Conservation (phyloP, 2,888 invertebrate genomes). For the Automeris io region DNA sequence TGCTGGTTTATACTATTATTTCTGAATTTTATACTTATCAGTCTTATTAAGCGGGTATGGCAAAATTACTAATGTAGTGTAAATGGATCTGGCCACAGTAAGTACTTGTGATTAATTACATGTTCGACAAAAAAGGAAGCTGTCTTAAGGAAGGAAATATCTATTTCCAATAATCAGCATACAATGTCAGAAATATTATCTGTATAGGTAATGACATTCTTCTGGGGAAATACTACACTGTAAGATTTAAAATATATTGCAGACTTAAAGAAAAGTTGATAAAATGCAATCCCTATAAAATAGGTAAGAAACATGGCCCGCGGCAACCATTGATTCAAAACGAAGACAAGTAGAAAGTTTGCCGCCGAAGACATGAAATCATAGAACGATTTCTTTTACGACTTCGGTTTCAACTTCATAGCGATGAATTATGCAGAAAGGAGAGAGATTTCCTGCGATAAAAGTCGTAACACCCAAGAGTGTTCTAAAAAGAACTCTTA, state of each 20-base stretch:
- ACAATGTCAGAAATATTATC: too few relatives aligned
- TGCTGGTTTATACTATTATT: too few relatives aligned
- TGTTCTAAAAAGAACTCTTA: constrained; percentile 65
- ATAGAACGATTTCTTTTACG: constrained; percentile 77
- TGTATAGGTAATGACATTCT: too few relatives aligned
- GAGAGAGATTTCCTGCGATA: constrained; percentile 73
- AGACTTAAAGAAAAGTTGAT: constrained; percentile 8
- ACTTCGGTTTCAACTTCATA: constrained; percentile 75
- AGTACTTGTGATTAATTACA: too few relatives aligned
- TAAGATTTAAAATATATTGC: constrained; percentile 6
- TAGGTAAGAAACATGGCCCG: constrained; percentile 35
- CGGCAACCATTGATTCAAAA: constrained; percentile 56
- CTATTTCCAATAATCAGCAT: too few relatives aligned
- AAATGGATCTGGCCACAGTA: too few relatives aligned
- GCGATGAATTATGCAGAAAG: constrained; percentile 75
- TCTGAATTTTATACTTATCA: too few relatives aligned
- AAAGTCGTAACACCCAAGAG: constrained; percentile 72
- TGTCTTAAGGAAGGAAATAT: too few relatives aligned
- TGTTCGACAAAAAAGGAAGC: too few relatives aligned
- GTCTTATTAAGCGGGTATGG: too few relatives aligned
- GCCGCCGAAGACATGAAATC: constrained; percentile 71
- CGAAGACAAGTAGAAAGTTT: constrained; percentile 68
- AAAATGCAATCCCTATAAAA: constrained; percentile 37
- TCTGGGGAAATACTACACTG: too few relatives aligned
- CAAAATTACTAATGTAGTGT: too few relatives aligned